A percentile compares a stretch with the other conserved stretches of the same genome.
Evolutionary conservation across 2,113 vertebrate species (phyloP).

Genomic region (Oreotrochilus melanogaster): DNA sequence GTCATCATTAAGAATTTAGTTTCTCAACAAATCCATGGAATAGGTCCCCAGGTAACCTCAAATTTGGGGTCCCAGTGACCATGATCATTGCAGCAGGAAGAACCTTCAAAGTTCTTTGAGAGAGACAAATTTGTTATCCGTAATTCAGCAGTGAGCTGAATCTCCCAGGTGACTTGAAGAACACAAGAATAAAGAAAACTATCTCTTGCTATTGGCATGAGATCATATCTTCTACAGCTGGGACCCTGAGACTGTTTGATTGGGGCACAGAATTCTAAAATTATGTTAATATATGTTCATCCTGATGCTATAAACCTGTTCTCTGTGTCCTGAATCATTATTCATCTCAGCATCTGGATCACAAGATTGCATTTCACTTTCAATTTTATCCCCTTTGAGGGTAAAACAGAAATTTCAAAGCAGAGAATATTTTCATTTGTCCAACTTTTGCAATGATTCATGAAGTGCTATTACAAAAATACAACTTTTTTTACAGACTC

Average conservation of each 20-base stretch:
- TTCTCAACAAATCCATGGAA: background rate
- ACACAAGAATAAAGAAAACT: background rate
- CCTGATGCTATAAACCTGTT: background rate
- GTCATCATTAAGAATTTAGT: background rate
- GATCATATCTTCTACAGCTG: background rate
- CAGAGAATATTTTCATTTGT: background rate
- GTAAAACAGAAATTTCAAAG: background rate
- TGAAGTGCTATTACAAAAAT: background rate
- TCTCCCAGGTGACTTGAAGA: background rate
- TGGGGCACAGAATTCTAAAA: background rate
- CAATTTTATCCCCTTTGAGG: background rate
- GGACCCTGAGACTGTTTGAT: background rate
- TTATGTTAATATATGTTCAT: background rate
- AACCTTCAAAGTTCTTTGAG: background rate
- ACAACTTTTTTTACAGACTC: background rate
- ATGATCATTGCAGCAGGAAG: background rate
- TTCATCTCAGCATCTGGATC: background rate
- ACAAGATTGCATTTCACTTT: background rate
- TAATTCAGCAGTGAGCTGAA: background rate
- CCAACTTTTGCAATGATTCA: background rate
- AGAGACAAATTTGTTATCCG: background rate
- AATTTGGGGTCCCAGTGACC: background rate
- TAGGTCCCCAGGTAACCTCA: background rate
- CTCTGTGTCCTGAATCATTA: background rate
- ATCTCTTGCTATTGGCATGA: fast-evolving